Base-by-base conservation (phyloP, 2,113 vertebrate genomes). In the Equus przewalskii region DNA sequence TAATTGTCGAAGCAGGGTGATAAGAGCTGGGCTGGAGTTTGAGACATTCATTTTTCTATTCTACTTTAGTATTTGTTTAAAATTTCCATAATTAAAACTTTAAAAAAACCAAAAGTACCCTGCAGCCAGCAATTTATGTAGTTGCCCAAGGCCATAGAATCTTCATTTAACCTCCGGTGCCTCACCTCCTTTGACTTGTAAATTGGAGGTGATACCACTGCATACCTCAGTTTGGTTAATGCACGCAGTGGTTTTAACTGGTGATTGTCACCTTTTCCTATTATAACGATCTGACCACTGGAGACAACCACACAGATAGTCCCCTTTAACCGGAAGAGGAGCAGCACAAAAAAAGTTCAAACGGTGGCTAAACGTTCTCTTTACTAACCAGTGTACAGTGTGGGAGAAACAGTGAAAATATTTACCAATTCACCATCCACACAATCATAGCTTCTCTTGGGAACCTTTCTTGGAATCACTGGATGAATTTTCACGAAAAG, bases 381-480 rank as follows among this genome's bases (percentile, higher is more conserved):
- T 49, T 10, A 65, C 21, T 76, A 36, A 88, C 28, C 14, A 10
- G 33, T 0, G 1, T 11, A 24, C 1, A 19, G 30, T 5, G 2
- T 13, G 21, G 26, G 19, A 41, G 7, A 26, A 15, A 93, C 51
- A 93, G 15, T 41, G 33, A 36, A 70, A 46, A 90, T 85, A 90
- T 7, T 97, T 95, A 97, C 96, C 96, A 60, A 12, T 26, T 93
- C 94, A 5, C 41, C 46, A 0, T 93, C 90, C 49, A 90, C 72
- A 54, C 28, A 80, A 33, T 95, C 90, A 86, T 24, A 33, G 11
- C 46, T 85, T 90, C 96, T 93, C 85, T 95, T 97, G 4, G 44
- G 33, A 54, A 16, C 51, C 76, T 93, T 93, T 54, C 80, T 89
- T 86, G 90, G 86, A 79, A 65, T 75, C 49, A 3, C 94, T 97